Conservation (phyloP, 2,113 vertebrate species). For the Hippocampus abdominalis region DNA sequence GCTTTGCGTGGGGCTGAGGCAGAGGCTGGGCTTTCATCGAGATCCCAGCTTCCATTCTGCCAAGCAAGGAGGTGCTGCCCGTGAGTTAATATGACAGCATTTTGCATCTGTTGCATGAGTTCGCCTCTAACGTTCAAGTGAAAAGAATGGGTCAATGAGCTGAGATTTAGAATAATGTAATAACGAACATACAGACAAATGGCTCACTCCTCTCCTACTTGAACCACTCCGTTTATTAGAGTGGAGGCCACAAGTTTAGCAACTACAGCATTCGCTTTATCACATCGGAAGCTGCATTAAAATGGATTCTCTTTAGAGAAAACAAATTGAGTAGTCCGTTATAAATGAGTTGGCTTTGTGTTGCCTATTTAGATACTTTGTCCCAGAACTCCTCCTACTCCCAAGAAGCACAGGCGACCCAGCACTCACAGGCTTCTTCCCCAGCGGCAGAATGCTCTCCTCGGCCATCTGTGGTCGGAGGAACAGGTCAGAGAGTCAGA, state of each 20-base stretch:
- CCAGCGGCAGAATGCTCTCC: conserved; percentile 82
- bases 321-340: not conserved
- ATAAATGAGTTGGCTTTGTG: not conserved
- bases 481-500: conserved; percentile 82
- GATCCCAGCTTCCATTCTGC: conserved; percentile 86
- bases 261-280: not conserved
- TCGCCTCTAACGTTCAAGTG: not conserved
- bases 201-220: too few relatives aligned
- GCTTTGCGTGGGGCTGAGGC: conserved; percentile 81
- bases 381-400: conserved; percentile 92
- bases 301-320: not conserved
- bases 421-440: conserved; percentile 79
- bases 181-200: not conserved
- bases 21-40: conserved; percentile 85
- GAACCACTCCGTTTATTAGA: not conserved
- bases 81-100: not conserved
- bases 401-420: conserved; percentile 74
- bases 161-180: not conserved
- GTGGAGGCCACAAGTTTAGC: not conserved
- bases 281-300: not conserved
- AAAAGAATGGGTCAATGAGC: not conserved
- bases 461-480: conserved; percentile 88
- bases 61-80: conserved; percentile 77
- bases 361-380: conserved; percentile 68
- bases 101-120: not conserved